Base-by-base conservation (phyloP, 1,140 invertebrate species). In the Plutomurus gul region DNA sequence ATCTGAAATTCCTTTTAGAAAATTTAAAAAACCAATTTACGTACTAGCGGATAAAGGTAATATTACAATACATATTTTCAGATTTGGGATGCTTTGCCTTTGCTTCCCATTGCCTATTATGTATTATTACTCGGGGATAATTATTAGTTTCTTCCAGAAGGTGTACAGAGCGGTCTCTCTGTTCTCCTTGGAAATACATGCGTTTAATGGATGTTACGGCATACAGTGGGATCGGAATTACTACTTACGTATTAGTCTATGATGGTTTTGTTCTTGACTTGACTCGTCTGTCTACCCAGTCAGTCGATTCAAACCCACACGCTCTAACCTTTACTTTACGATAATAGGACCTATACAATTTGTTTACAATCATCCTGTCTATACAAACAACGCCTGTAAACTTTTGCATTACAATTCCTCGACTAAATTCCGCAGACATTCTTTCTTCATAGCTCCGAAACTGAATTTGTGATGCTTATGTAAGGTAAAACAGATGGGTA, bases 101-200 rank as follows among this genome's bases (percentile, higher is more conserved):
- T 3, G 27, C 56, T 65, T 33, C 51, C 25, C 51, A 60, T 60
- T 60, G 13, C 49, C 56, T 65, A 65, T 65, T n/a, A 49, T 47
- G n/a, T 46, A 13, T 46, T 47, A 75, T 33, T 33, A 49, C 22
- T 47, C 8, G n/a, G n/a, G 36, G 75, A 36, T 77, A 77, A 77
- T 77, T 77, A 65, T 77, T 77, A 49, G 75, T 33, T 77, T 77
- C 75, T 65, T 56, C 4, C 75, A 76, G 47, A 60, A 60, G 75
- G 75, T 56, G 75, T 76, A 51, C 36, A 43, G 37, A 60, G 75
- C 75, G 75, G 51, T 43, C 75, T 43, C 75, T 77, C 51, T 77
- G 51, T 43, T 70, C 75, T 77, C 56, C n/a, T 46, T 16, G 36
- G 39, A 70, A 70, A 65, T 65, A 65, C 56, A 27, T 65, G 56